Evolutionary conservation across 1,140 invertebrate species (phyloP), one percentile per base, ranked within the genome.

Genomic region (Ips nitidus): DNA sequence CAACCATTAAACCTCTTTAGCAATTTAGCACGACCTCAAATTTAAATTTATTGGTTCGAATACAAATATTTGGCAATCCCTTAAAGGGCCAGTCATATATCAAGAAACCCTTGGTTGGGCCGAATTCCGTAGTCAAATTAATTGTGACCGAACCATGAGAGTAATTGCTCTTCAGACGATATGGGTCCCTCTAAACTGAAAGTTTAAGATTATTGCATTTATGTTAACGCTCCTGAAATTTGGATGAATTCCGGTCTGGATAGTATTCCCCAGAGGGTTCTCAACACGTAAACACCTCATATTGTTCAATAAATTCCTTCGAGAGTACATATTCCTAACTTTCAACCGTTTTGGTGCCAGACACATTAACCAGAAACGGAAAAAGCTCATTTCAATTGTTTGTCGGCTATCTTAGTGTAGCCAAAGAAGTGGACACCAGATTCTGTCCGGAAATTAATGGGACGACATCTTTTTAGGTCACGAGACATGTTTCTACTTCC

Each of bases 381-480:
- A 66, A 66, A 66, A 66, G 55, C 65, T 37, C 65, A 66, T 66
- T 66, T 47, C 55, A 59, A 66, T 66, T 66, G 65, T 66, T 58
- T 66, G 41, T 56, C 56, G 55, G 65, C 42, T 42, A 56, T 65
- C 63, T 65, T 65, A 7, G 22, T 43, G 40, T 42, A 22, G 36
- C n/a, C 47, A 63, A 63, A 63, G 61, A 63, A 65, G 52, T 65
- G 63, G 63, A 65, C 63, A 65, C 41, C 41, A 45, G 63, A 65
- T 56, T 65, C 63, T 65, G 63, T 55, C 53, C 63, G 38, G 52
- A 65, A 65, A 65, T 65, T 65, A 65, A 65, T 65, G 63, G 42
- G 63, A 56, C 63, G 41, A 7, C 63, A 40, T 65, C 63, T 65
- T 65, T 65, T 56, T 65, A 56, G 63, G 52, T 65, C 63, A 55